These are phyloP conservation scores for Megaceryle torquata DNA, from an alignment of 2,113 vertebrate genomes.

Conservation along the genomic window DNA sequence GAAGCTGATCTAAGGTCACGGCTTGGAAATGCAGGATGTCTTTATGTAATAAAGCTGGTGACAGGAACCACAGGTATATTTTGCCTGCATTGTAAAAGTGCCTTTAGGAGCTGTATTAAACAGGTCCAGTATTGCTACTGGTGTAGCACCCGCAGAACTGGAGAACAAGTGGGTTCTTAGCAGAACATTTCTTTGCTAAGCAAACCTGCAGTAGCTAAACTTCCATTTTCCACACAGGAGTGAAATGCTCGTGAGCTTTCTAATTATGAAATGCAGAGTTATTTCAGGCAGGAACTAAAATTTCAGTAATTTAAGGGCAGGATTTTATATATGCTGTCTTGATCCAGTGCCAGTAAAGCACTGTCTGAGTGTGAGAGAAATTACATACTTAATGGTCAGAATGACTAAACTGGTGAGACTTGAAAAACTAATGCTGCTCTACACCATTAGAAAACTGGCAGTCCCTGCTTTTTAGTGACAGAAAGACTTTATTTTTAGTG, in stretches of 20 bases:
- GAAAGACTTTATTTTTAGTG: slow-evolving; percentile 61
- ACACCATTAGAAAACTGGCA: slow-evolving; percentile 28
- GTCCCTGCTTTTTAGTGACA: slow-evolving; percentile 42
- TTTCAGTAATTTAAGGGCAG: slow-evolving; percentile 9
- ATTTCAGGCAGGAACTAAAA: slow-evolving; percentile 1
- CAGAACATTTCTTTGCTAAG: background rate
- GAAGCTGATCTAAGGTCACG: background rate
- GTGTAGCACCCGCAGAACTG: background rate
- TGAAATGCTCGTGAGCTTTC: background rate
- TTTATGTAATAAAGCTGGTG: background rate
- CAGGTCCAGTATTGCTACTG: background rate
- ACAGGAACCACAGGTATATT: background rate
- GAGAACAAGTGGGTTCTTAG: background rate
- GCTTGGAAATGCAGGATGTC: background rate
- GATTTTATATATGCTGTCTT: slow-evolving; percentile 13
- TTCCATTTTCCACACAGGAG: background rate
- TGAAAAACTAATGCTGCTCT: slow-evolving; percentile 28
- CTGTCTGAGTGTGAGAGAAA: slow-evolving; percentile 12
- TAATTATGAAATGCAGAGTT: slow-evolving; percentile 7
- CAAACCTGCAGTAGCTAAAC: background rate
- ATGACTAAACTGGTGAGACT: slow-evolving; percentile 31
- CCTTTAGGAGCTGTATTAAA: background rate
- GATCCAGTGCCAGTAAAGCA: background rate
- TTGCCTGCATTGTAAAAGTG: background rate
- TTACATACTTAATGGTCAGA: slow-evolving; percentile 16